These are phyloP conservation scores for honey bee (Apis mellifera) DNA, from an alignment of 1,140 invertebrate species.

Conservation along the genomic window DNA sequence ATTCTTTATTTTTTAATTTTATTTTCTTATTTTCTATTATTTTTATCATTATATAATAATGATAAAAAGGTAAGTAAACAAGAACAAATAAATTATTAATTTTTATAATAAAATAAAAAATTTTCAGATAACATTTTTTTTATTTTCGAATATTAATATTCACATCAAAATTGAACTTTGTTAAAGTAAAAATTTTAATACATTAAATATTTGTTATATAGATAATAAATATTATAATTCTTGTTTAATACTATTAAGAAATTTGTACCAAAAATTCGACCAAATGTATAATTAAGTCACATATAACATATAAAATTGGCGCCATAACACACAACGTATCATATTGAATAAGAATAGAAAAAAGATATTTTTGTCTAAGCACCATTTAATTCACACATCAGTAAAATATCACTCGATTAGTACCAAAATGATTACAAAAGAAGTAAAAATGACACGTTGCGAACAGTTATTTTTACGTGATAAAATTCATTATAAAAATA, in stretches of 20 bases:
- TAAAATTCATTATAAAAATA: constrained; percentile 51
- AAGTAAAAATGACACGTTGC: constrained; percentile 34
- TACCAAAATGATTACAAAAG: constrained; percentile 38
- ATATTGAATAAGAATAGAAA: constrained; percentile 19
- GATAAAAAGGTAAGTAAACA: neutral
- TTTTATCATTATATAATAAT: neutral
- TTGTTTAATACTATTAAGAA: constrained; percentile 10
- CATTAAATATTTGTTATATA: neutral
- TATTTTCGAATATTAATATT: constrained; percentile 26
- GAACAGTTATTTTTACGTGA: constrained; percentile 7
- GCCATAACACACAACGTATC: neutral
- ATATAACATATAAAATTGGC: neutral
- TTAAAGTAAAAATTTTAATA: constrained; percentile 23
- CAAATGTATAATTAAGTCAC: neutral
- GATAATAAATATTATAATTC: neutral
- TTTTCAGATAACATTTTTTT: constrained; percentile 18
- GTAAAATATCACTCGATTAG: constrained; percentile 33
- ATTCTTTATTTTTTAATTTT: neutral
- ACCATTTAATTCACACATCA: constrained; percentile 20
- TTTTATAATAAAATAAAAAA: too few species aligned
- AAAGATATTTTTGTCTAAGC: constrained; percentile 15
- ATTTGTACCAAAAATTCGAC: neutral
- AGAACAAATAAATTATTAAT: neutral
- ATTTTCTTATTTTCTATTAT: neutral
- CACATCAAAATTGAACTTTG: constrained; percentile 36